A percentile compares a stretch with the other conserved stretches of the same genome.
phyloP scores from a whole-genome alignment of 1,140 invertebrate species.

The Zaprionus africanus region DNA sequence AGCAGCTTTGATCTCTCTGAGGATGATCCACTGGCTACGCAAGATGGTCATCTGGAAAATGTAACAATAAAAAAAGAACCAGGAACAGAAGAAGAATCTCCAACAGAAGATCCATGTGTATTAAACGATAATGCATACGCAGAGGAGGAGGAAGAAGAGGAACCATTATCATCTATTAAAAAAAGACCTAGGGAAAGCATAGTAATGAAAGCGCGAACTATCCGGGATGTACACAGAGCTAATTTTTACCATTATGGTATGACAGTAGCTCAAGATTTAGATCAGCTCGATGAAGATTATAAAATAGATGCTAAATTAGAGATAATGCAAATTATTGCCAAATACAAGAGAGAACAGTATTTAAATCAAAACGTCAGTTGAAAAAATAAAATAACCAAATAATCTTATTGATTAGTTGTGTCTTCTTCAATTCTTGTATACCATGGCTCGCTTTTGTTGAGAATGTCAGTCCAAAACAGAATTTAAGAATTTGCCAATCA shows the following conservation, averaged over 20 bases:
- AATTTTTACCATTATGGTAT: constrained; percentile 48
- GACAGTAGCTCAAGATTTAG: constrained; percentile 41
- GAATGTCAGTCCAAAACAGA: constrained; percentile 23
- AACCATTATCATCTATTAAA: neutral
- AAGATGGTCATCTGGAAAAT: constrained; percentile 16
- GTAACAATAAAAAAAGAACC: constrained; percentile 32
- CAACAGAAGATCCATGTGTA: constrained; percentile 4
- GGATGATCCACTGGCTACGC: constrained; percentile 39
- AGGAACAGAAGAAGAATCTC: constrained; percentile 18
- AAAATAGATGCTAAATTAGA: constrained; percentile 46
- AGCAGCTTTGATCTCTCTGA: constrained; percentile 37
- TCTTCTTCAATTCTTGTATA: neutral
- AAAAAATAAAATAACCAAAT: constrained; percentile 1
- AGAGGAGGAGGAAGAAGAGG: constrained; percentile 10
- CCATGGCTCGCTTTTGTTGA: constrained; percentile 21
- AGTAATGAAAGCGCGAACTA: constrained; percentile 4
- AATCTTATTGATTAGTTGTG: neutral
- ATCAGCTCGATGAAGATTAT: constrained; percentile 43
- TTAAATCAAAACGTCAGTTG: constrained; percentile 29
- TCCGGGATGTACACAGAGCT: constrained; percentile 7
- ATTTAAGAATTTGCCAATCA: constrained; percentile 18
- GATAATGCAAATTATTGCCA: constrained; percentile 52
- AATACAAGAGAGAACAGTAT: constrained; percentile 47
- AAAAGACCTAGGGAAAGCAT: constrained; percentile 22
- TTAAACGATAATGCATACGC: constrained; percentile 19